A percentile compares a stretch with the other conserved stretches of the same genome.
Conservation (phyloP, 2,888 invertebrate species). For the Cosmorhoe ocellata region DNA sequence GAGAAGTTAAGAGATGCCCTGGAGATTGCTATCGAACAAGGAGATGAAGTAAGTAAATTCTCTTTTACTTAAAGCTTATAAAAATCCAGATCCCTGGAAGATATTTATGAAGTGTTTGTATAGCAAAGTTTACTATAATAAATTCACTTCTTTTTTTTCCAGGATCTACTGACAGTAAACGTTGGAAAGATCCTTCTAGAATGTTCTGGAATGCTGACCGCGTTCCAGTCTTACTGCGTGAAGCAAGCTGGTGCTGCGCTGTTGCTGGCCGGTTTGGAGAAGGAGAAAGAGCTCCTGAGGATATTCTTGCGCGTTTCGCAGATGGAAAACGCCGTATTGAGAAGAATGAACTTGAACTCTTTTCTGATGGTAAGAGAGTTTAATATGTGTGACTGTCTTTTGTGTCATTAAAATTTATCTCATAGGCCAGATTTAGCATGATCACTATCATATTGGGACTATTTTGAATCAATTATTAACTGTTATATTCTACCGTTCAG, state of each 20-base stretch:
- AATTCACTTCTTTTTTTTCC: constrained; percentile 34
- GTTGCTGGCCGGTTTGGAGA: constrained; percentile 93
- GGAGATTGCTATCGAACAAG: constrained; percentile 91
- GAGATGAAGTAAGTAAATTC: constrained; percentile 81
- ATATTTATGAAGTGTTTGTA: too few species aligned
- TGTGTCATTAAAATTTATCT: too few species aligned
- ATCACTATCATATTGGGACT: too few species aligned
- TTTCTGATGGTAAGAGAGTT: constrained; percentile 92
- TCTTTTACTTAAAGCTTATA: background rate
- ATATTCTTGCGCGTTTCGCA: constrained; percentile 98
- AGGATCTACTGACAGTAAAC: constrained; percentile 93
- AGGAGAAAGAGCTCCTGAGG: constrained; percentile 95
- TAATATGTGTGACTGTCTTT: too few species aligned
- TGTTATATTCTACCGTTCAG: too few species aligned
- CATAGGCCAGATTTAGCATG: too few species aligned
- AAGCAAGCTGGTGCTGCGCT: constrained; percentile 95
- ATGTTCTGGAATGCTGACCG: constrained; percentile 95
- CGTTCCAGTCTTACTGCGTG: constrained; percentile 97
- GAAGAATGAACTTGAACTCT: constrained; percentile 98
- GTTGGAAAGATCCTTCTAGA: constrained; percentile 95
- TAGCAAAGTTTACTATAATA: too few species aligned
- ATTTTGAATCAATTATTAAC: too few species aligned
- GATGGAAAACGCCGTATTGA: constrained; percentile 96
- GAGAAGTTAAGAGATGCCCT: constrained; percentile 93
- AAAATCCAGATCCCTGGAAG: background rate